Base-by-base conservation (phyloP, 2,888 invertebrate species). In the Magallana nippona region DNA sequence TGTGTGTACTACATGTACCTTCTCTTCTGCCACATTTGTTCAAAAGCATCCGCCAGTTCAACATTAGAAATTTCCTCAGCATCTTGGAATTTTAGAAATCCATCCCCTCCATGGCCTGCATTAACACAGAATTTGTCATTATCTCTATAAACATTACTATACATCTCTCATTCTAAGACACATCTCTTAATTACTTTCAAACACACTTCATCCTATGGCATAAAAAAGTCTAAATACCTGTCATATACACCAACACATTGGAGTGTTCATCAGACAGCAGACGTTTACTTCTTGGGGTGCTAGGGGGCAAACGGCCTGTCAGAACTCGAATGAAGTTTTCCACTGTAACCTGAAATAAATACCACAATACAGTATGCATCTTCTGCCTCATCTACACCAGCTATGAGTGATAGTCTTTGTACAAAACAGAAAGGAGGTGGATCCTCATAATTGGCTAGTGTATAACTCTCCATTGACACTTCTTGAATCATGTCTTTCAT, bases 1-100 rank as follows among this genome's bases (percentile, higher is more conserved):
- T n/a, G n/a, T n/a, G n/a, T n/a, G n/a, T n/a, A n/a, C n/a, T n/a
- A n/a, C 19, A 60, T n/a, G 62, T 44, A 56, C 97, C 98, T 96
- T 94, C 97, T 96, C 93, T 99, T 99, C 93, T 99, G 98, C 98
- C 98, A 99, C 99, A 99, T 99, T 95, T 99, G 99, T 93, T 99
- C 98, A 83, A 99, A 96, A 22, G 99, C 99, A 96, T 99, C 99
- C 22, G 99, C 99, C 91, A 99, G 95, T 94, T 99, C 99, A 91
- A 98, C 98, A 94, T 98, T 98, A 1, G 99, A 99, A 32, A 99
- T 97, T 95, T 99, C 99, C 93, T 99, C 99, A 0, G 99, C 98
- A 94, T 99, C 99, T 95, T 99, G 99, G 94, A 99, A 99, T 94
- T 99, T 99, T 0, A 99, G 95, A 94, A 99, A 99, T 0, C 99